phyloP scores from a whole-genome alignment of 2,888 invertebrate genomes.

The Chymomyza caudatula region DNA sequence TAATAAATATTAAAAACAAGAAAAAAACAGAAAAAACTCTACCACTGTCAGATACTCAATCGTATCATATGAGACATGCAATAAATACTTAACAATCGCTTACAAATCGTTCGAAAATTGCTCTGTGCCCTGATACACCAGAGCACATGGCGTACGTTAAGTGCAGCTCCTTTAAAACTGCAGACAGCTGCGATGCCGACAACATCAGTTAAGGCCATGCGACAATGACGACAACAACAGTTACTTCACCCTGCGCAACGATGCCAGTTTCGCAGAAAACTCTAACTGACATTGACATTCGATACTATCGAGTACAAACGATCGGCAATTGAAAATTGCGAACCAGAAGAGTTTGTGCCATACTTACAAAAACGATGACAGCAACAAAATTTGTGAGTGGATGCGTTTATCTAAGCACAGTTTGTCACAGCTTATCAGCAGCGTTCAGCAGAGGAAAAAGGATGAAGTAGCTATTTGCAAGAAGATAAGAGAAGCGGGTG shows the following conservation, averaged over 20 bases:
- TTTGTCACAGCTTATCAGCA: conserved; percentile 73
- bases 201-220: not conserved
- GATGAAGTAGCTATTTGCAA: conserved; percentile 22
- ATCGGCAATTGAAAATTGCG: conserved; percentile 65
- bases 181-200: not conserved
- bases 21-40: not conserved
- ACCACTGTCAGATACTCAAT: not conserved
- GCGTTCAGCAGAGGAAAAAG: conserved; percentile 26
- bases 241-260: conserved; percentile 24
- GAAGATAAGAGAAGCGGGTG: conserved; percentile 36
- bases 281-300: conserved; percentile 63
- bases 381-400: conserved; percentile 20
- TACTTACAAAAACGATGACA: conserved; percentile 28
- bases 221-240: conserved; percentile 26
- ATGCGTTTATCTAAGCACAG: conserved; percentile 52
- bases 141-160: conserved; percentile 56
- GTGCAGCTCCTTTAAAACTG: conserved; percentile 32
- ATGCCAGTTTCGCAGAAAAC: conserved; percentile 29
- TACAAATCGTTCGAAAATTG: conserved; percentile 69
- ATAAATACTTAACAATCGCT: conserved; percentile 58
- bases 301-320: conserved; percentile 61
- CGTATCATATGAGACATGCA: not conserved
- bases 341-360: conserved; percentile 54
- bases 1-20: not conserved
- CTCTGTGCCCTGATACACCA: conserved; percentile 48